Evolutionary conservation across 2,797 vertebrate genomes (phyloP).

Genomic region (Platalea minor): DNA sequence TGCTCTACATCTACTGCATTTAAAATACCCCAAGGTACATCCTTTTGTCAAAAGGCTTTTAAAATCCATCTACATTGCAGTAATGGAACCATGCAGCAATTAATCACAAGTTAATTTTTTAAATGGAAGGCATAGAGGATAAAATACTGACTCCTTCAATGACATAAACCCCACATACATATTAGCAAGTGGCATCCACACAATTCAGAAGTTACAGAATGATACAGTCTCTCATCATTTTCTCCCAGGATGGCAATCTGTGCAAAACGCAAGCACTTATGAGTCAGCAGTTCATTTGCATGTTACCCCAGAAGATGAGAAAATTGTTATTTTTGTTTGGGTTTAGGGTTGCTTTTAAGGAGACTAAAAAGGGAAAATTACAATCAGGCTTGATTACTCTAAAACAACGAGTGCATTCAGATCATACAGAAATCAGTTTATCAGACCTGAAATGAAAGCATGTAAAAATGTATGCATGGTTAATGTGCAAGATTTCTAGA

Average conservation of each 20-base stretch:
- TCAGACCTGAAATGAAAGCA: not conserved
- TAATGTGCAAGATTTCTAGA: not conserved
- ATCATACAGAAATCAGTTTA: not conserved
- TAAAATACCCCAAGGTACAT: not conserved
- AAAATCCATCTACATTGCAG: not conserved
- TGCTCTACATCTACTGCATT: not conserved
- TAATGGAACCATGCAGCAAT: not conserved
- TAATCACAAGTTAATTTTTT: constrained; percentile 32
- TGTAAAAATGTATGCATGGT: not conserved
- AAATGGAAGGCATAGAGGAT: not conserved
- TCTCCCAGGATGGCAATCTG: not conserved
- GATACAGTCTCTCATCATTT: not conserved
- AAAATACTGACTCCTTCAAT: not conserved
- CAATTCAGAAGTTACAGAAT: not conserved
- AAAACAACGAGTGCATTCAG: not conserved
- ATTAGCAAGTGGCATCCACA: not conserved
- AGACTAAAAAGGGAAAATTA: not conserved
- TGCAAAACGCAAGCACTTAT: not conserved
- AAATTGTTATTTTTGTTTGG: constrained; percentile 17
- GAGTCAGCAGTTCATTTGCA: not conserved
- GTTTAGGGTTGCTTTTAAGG: not conserved
- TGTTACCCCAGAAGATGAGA: not conserved
- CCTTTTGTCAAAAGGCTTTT: constrained; percentile 2
- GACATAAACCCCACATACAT: not conserved
- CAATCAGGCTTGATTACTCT: constrained; percentile 8